Evolutionary conservation across 2,888 invertebrate species (phyloP).

Genomic region (Sphaeridia pumilis): DNA sequence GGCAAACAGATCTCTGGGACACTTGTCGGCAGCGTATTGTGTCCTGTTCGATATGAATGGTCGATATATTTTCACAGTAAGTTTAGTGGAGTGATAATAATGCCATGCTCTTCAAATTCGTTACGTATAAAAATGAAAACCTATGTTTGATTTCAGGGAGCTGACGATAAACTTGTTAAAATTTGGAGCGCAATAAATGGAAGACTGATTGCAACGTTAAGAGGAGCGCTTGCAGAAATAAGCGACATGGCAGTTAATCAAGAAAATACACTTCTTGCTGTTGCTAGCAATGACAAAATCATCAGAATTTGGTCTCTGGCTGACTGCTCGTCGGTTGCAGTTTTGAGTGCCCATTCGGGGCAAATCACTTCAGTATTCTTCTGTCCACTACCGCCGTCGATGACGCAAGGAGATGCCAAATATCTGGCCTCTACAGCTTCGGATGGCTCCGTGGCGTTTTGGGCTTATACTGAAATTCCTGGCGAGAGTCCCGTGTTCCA

Average conservation of each 20-base stretch:
- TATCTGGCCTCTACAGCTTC: constrained; percentile 89
- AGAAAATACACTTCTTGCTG: constrained; percentile 85
- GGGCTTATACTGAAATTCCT: constrained; percentile 59
- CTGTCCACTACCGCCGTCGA: constrained; percentile 66
- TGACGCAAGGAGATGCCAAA: constrained; percentile 51
- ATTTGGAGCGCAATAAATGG: constrained; percentile 86
- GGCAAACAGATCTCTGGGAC: constrained; percentile 75
- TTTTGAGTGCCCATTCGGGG: constrained; percentile 67
- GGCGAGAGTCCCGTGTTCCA: constrained; percentile 52
- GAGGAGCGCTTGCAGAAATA: constrained; percentile 81
- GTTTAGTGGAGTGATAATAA: constrained; percentile 30
- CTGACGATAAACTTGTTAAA: constrained; percentile 90
- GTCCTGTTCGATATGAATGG: constrained; percentile 87
- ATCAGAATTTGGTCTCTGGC: constrained; percentile 87
- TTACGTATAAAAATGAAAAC: no score
- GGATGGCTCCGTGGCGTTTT: constrained; percentile 94
- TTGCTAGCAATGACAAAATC: constrained; percentile 82
- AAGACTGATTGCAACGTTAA: constrained; percentile 74
- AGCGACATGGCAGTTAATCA: constrained; percentile 86
- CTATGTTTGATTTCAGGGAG: constrained; percentile 65
- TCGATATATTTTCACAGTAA: constrained; percentile 75
- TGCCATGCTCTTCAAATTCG: no score
- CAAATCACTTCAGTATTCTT: constrained; percentile 84
- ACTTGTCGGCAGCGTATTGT: constrained; percentile 95
- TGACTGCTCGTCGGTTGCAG: constrained; percentile 58